Conservation (phyloP, 2,797 vertebrate species). For the Gymnothorax javanicus region DNA sequence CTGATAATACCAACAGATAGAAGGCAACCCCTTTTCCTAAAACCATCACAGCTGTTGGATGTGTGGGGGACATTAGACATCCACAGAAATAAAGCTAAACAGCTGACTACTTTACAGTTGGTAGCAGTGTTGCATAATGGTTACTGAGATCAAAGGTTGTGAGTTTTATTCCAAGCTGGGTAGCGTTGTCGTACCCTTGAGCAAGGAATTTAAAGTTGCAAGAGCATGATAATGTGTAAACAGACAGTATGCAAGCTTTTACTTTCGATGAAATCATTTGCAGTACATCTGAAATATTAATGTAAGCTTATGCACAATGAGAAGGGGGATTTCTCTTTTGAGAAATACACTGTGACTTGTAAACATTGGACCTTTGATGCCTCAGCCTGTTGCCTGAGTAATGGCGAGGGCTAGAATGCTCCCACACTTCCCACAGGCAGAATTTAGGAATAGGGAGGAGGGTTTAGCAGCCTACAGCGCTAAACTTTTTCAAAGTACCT, state of each 20-base stretch:
- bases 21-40: not conserved
- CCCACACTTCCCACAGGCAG: not conserved
- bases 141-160: not conserved
- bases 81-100: not conserved
- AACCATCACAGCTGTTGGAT: not conserved
- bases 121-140: not conserved
- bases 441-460: not conserved
- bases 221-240: not conserved
- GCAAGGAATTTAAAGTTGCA: not conserved
- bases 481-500: conserved; percentile 37
- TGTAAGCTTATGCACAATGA: not conserved
- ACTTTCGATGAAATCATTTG: not conserved
- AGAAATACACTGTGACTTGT: not conserved
- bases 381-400: not conserved
- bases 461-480: not conserved
- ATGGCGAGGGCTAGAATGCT: not conserved
- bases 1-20: not conserved
- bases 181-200: not conserved
- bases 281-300: not conserved
- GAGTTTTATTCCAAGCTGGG: not conserved
- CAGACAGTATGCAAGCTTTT: not conserved
- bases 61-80: not conserved
- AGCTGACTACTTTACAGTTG: not conserved
- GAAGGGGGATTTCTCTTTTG: not conserved
- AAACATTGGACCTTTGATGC: not conserved